Percentiles rank a stretch among this genome's conserved stretches.
Evolutionary conservation across 35 echinoderm and acorn worm species (phyloP).

Genomic region (Apostichopus parvimensis): DNA sequence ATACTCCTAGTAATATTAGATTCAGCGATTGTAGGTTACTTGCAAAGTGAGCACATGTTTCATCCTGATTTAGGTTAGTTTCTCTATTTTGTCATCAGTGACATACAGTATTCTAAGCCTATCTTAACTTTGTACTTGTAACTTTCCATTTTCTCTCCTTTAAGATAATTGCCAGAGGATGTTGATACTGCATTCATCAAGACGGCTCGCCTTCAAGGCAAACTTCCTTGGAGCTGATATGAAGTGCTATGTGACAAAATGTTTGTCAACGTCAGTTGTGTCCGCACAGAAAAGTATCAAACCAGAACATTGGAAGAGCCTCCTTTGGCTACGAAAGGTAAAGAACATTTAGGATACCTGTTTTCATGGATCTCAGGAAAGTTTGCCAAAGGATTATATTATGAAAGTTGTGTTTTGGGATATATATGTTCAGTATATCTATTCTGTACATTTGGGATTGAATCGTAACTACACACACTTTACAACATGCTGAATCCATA

Average conservation of each 20-base stretch:
- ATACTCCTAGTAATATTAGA: too few species aligned
- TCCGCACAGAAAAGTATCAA: constrained; percentile 22
- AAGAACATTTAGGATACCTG: not conserved
- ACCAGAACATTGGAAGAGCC: not conserved
- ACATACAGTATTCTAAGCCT: too few species aligned
- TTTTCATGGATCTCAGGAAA: too few species aligned
- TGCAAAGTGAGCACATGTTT: too few species aligned
- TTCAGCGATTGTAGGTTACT: too few species aligned
- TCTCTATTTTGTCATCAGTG: too few species aligned
- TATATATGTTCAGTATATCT: too few species aligned
- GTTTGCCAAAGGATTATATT: too few species aligned
- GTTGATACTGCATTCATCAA: not conserved
- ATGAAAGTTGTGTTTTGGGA: too few species aligned
- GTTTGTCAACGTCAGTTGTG: not conserved
- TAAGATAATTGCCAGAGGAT: not conserved
- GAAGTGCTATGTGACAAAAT: not conserved
- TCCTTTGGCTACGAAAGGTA: constrained; percentile 6
- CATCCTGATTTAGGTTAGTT: too few species aligned
- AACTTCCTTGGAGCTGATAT: not conserved
- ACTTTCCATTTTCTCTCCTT: not conserved
- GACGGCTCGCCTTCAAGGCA: not conserved
- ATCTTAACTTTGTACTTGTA: too few species aligned
- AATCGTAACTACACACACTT: not conserved
- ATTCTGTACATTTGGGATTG: too few species aligned
- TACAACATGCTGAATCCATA: not conserved